Base-by-base conservation (phyloP, 2,797 vertebrate species). In the Aplochiton taeniatus region DNA sequence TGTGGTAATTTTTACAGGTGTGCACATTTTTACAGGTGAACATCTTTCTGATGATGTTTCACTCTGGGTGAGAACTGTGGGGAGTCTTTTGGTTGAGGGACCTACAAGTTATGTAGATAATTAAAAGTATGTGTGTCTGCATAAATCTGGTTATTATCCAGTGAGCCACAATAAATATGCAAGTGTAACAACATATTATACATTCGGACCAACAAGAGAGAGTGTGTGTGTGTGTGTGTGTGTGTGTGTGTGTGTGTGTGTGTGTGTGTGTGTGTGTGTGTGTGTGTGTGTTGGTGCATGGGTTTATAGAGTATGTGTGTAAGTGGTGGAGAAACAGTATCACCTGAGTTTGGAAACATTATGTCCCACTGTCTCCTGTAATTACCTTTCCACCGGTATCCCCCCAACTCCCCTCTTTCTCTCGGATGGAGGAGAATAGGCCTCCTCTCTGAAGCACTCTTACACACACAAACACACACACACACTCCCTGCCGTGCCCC, bases 401-500 rank as follows among this genome's bases (percentile, higher is more conserved):
- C 46, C 44, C 44, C 11, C n/a, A 3, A 6, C 14, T 4, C 14
- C 50, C 18, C 50, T 51, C 50, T 52, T 52, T 52, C 50, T 52
- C 14, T 52, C 18, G 14, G n/a, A 16, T 9, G n/a, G 61, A 53
- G 50, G 42, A n/a, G 41, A 42, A 20, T n/a, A 64, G 10, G 65
- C 61, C 73, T 66, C 46, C 68, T 60, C 41, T 20, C 63, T 61
- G 69, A 42, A 57, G 49, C 9, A 47, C 18, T 17, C 57, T n/a
- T 18, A 46, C 52, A 20, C 43, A 42, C 19, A 41, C 31, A 49
- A 45, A 48, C 54, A 48, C 54, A 58, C 63, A 51, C 60, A 50
- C 60, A 49, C 60, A 17, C 31, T 16, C 41, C 20, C 55, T 10
- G n/a, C 62, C 62, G 58, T 68, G 63, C 78, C 79, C 78, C 66